These are phyloP conservation scores for Eilema griseolum DNA, from an alignment of 2,888 invertebrate genomes.

Conservation along the genomic window DNA sequence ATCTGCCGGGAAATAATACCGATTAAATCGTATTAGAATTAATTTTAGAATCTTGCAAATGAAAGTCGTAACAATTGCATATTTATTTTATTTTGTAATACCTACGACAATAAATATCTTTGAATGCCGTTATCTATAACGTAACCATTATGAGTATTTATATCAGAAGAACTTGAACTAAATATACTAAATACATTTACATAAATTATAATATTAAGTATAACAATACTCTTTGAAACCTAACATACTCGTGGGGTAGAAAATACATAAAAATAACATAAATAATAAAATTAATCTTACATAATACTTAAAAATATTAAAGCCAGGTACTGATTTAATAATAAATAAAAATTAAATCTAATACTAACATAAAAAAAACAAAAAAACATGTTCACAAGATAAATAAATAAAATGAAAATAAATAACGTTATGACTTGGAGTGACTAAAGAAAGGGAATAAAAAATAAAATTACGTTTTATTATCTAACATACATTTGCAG, in stretches of 20 bases:
- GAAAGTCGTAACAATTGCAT: slow-evolving; percentile 40
- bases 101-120: slow-evolving; percentile 42
- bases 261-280: slow-evolving; percentile 26
- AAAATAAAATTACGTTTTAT: slow-evolving; percentile 27
- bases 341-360: slow-evolving; percentile 54
- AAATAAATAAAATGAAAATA: slow-evolving; percentile 47
- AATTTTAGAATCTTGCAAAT: too few relatives aligned
- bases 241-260: slow-evolving; percentile 43
- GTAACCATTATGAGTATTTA: slow-evolving; percentile 45
- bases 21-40: too few relatives aligned
- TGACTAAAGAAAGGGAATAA: slow-evolving; percentile 45
- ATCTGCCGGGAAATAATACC: too few relatives aligned
- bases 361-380: slow-evolving; percentile 53
- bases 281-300: slow-evolving; percentile 54
- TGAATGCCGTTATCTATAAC: slow-evolving; percentile 33
- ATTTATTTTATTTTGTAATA: slow-evolving; percentile 43
- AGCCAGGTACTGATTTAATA: slow-evolving; percentile 71
- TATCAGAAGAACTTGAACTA: slow-evolving; percentile 34
- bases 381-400: slow-evolving; percentile 59
- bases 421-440: slow-evolving; percentile 45
- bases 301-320: slow-evolving; percentile 78
- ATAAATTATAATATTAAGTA: slow-evolving; percentile 26
- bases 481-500: slow-evolving; percentile 32
- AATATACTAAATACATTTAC: slow-evolving; percentile 27
- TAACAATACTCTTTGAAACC: slow-evolving; percentile 26